A percentile compares a stretch with the other conserved stretches of the same genome.
These are phyloP conservation scores for Branchipolynoe longqiensis DNA, from an alignment of 2,888 invertebrate species.

Conservation along the genomic window DNA sequence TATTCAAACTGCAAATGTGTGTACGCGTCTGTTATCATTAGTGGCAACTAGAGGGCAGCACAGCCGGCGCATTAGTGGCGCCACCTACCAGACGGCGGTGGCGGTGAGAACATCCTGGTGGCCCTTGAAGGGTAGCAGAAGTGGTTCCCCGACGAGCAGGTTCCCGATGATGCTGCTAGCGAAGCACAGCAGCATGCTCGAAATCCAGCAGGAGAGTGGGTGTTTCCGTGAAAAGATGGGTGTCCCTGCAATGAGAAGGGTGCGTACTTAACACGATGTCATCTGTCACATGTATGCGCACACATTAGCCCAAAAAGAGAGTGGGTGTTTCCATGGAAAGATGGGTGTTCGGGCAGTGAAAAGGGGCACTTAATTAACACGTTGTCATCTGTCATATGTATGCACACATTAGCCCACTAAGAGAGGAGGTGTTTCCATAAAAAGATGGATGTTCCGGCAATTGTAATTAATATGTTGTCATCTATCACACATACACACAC, in stretches of 20 bases:
- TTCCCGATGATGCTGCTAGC: conserved; percentile 98
- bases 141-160: conserved; percentile 96
- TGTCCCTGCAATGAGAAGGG: conserved; percentile 22
- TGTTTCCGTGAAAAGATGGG: conserved; percentile 95
- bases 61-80: too few relatives aligned
- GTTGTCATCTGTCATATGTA: too few relatives aligned
- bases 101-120: conserved; percentile 95
- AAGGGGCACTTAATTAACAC: too few relatives aligned
- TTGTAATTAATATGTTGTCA: too few relatives aligned
- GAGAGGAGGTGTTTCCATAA: conserved; percentile 98
- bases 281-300: too few relatives aligned
- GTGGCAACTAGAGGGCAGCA: too few relatives aligned
- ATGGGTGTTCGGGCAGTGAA: conserved; percentile 73
- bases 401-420: too few relatives aligned
- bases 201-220: conserved; percentile 98
- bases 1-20: too few relatives aligned
- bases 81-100: conserved; percentile 92
- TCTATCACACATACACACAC: too few relatives aligned
- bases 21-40: too few relatives aligned
- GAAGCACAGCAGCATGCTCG: conserved; percentile 98
- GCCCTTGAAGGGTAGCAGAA: conserved; percentile 96
- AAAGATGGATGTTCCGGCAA: too few relatives aligned
- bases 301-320: conserved; percentile 99
- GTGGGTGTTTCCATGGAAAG: conserved; percentile 97
- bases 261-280: too few relatives aligned